These are phyloP conservation scores for Trichonephila inaurata DNA, from an alignment of 1,140 invertebrate genomes.

Conservation along the genomic window DNA sequence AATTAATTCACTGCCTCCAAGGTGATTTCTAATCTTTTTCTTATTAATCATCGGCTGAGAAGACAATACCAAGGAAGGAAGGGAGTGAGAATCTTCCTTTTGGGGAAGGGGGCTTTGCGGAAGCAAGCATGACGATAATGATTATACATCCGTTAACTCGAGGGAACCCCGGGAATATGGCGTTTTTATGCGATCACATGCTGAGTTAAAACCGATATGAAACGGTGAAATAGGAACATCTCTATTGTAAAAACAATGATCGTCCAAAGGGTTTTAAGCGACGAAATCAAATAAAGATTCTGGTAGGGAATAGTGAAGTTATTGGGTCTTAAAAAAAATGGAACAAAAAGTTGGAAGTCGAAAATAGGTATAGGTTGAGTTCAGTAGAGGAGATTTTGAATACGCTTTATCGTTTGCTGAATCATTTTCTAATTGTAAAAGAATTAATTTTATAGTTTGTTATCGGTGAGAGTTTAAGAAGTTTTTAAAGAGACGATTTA, in stretches of 20 bases:
- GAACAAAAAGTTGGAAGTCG: not conserved
- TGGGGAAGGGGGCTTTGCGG: not conserved
- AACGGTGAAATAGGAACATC: constrained; percentile 19
- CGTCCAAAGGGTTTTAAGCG: constrained; percentile 10
- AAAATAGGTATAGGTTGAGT: not conserved
- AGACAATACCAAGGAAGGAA: not conserved
- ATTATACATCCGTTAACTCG: not conserved
- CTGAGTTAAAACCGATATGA: constrained; percentile 10
- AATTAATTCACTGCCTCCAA: not conserved
- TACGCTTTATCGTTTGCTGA: not conserved
- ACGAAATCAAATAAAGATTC: not conserved
- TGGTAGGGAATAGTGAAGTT: not conserved
- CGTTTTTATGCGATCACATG: not conserved
- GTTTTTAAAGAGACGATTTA: too few relatives aligned
- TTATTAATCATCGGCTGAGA: not conserved
- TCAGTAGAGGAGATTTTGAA: not conserved
- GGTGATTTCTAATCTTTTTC: not conserved
- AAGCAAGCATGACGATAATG: constrained; percentile 1
- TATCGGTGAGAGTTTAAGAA: too few relatives aligned
- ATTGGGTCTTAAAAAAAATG: not conserved
- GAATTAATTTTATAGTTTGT: too few relatives aligned
- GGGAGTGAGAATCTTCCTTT: not conserved
- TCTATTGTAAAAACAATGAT: not conserved
- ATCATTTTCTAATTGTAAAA: too few relatives aligned
- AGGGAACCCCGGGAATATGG: not conserved